Percentiles rank a stretch among this genome's conserved stretches.
phyloP scores from a whole-genome alignment of 1,140 invertebrate genomes.

The Bombus huntii region DNA sequence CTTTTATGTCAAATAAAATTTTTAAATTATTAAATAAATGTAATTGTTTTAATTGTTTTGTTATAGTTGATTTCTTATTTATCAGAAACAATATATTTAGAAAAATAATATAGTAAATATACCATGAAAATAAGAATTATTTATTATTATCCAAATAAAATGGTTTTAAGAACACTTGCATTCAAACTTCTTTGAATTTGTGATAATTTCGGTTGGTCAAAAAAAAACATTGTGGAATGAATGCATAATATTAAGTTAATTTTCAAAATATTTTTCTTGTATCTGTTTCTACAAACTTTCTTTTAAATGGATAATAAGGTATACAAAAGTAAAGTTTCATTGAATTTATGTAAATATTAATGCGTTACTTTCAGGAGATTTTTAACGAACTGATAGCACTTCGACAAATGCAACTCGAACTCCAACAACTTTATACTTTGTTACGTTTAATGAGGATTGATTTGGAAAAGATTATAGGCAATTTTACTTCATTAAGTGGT shows the following conservation, averaged over 20 bases:
- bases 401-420: conserved; percentile 54
- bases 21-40: not conserved
- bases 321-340: not conserved
- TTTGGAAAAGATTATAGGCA: conserved; percentile 69
- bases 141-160: not conserved
- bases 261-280: not conserved
- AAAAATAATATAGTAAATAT: not conserved
- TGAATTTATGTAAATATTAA: not conserved
- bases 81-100: not conserved
- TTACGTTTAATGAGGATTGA: conserved; percentile 65
- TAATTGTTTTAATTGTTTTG: not conserved
- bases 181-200: conserved; percentile 30
- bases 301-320: conserved; percentile 33
- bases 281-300: not conserved
- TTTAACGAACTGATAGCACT: conserved; percentile 59
- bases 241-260: not conserved
- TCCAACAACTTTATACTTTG: conserved; percentile 64
- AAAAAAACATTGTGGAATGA: too few species aligned
- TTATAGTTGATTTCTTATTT: not conserved
- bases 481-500: conserved; percentile 55
- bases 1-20: not conserved
- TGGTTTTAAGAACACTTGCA: conserved; percentile 21
- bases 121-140: not conserved
- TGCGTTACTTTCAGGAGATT: conserved; percentile 16
- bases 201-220: not conserved